A percentile compares a stretch with the other conserved stretches of the same genome.
Evolutionary conservation across 2,888 invertebrate genomes (phyloP).

Genomic region (Melanchra persicariae): DNA sequence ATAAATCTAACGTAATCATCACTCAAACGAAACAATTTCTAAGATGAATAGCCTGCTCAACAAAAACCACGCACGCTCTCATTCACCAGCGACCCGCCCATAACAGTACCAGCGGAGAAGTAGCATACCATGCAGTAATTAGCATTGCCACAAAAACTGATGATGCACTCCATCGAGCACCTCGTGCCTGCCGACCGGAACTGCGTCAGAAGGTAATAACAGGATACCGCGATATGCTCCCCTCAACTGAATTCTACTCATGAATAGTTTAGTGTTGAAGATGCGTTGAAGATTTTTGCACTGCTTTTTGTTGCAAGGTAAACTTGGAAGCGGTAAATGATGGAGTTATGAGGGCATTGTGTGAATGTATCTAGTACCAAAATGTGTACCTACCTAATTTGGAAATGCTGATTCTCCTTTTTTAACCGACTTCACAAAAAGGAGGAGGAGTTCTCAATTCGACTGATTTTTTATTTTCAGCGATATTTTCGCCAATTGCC

Average conservation of each 20-base stretch:
- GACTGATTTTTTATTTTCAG: no score
- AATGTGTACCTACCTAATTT: no score
- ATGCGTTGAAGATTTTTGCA: constrained; percentile 1
- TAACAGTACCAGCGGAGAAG: constrained; percentile 69
- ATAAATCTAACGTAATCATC: not conserved
- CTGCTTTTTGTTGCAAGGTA: not conserved
- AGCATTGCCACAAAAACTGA: constrained; percentile 70
- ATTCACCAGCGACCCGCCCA: constrained; percentile 75
- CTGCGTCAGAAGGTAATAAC: constrained; percentile 56
- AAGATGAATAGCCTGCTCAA: constrained; percentile 35
- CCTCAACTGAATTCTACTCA: constrained; percentile 31
- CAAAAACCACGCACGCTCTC: constrained; percentile 73
- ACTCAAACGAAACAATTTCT: constrained; percentile 24
- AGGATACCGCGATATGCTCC: constrained; percentile 42
- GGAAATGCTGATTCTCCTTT: not conserved
- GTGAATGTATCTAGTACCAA: no score
- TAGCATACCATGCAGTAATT: constrained; percentile 77
- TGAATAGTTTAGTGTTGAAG: constrained; percentile 27
- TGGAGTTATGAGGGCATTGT: no score
- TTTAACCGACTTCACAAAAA: not conserved
- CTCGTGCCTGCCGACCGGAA: constrained; percentile 64
- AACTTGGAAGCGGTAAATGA: not conserved
- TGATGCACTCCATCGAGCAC: constrained; percentile 78
- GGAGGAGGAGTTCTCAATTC: no score
- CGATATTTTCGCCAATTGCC: no score